Evolutionary conservation across 2,113 vertebrate species (phyloP), one percentile per base, ranked within the genome.

Genomic region (Sterna hirundo): DNA sequence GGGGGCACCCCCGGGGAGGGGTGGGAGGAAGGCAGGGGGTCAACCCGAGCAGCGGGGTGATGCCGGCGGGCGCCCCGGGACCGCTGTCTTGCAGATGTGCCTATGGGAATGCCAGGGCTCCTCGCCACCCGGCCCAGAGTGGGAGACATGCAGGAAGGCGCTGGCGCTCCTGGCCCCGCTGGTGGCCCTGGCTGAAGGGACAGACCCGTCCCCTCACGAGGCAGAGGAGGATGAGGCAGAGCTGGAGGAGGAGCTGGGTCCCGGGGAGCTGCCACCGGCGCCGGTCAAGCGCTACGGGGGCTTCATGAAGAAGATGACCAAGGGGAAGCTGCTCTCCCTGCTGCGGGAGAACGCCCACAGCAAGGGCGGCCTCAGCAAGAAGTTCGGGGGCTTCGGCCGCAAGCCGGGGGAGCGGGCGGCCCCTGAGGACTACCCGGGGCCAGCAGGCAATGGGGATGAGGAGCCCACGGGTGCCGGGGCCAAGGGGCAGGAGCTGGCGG

Each of bases 231-330:
- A 70, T 18, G 60, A 95, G 60, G 90, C 52, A 10, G 82, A 96
- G 52, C 30, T 38, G 18, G 92, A 97, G 79, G 64, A 85, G 74
- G 57, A 89, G 91, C 75, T 32, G 92, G 88, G 95, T n/a, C 93
- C 94, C 0, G 97, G 96, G 18, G 98, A 95, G 49, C 88, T 82
- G 60, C 96, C 44, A 6, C 88, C 19, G 36, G 88, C 29, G 14
- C 98, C 65, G 0, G 98, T 96, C 71, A 99, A 99, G 83, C 98
- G 97, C 47, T 98, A 98, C 27, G 98, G 98, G 1, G 98, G 98
- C 79, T 99, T 99, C 97, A 98, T 98, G 93, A 98, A 99, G 96
- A 98, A 98, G 91, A 95, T 98, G 84, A 97, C 98, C 85, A 98
- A 97, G 95, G 99, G 96, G 81, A 98, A 98, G 69, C 69, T 98